phyloP scores from a whole-genome alignment of 2,113 vertebrate genomes.

The Gila orcuttii region DNA sequence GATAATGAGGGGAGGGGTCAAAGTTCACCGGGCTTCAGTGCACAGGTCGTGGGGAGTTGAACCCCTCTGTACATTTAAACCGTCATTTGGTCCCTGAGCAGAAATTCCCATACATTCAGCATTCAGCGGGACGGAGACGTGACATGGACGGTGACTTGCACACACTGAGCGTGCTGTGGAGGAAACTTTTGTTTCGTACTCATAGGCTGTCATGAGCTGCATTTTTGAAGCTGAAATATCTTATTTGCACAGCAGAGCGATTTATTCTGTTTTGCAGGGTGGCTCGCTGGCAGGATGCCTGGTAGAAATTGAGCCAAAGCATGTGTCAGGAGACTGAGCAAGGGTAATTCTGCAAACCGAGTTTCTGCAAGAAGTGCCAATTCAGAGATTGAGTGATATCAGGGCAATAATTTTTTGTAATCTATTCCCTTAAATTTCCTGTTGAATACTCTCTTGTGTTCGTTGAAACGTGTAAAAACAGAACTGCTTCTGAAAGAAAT shows the following conservation, averaged over 20 bases:
- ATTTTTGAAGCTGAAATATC: constrained; percentile 63
- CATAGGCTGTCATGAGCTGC: constrained; percentile 50
- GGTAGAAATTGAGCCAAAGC: constrained; percentile 63
- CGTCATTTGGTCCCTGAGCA: constrained; percentile 27
- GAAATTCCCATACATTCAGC: constrained; percentile 34
- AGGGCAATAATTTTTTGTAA: constrained; percentile 4
- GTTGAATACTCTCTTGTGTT: not conserved
- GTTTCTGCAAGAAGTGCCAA: constrained; percentile 35
- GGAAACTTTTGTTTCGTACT: constrained; percentile 1
- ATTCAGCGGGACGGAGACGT: not conserved
- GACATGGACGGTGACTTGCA: constrained; percentile 34
- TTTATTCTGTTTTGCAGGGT: constrained; percentile 72
- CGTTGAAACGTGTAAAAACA: not conserved
- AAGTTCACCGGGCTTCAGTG: constrained; percentile 57
- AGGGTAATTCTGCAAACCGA: constrained; percentile 50
- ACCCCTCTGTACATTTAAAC: constrained; percentile 32
- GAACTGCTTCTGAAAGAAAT: not conserved
- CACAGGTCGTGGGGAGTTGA: constrained; percentile 40
- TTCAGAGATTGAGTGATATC: constrained; percentile 43
- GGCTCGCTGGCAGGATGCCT: constrained; percentile 67
- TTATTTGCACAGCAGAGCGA: constrained; percentile 64
- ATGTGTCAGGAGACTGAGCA: constrained; percentile 67
- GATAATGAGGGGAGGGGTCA: constrained; percentile 57
- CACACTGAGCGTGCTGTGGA: not conserved
- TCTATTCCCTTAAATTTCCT: constrained; percentile 4